A percentile compares a stretch with the other conserved stretches of the same genome.
phyloP scores from a whole-genome alignment of 1,140 invertebrate genomes.

The Hesperophylax magnus region DNA sequence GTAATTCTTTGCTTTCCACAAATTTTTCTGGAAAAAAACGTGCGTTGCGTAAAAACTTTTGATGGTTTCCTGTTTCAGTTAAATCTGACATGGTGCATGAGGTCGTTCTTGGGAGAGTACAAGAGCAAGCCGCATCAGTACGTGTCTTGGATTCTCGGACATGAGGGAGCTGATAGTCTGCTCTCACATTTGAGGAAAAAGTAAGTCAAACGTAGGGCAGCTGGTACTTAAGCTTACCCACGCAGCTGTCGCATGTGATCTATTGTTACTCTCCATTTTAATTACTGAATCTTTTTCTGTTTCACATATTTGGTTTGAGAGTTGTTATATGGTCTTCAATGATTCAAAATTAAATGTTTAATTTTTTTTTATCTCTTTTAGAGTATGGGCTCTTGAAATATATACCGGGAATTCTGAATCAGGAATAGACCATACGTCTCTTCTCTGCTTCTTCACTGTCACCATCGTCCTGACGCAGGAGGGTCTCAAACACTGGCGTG shows the following conservation, averaged over 20 bases:
- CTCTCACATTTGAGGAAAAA: constrained; percentile 86
- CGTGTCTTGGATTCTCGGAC: constrained; percentile 86
- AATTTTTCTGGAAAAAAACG: too few species aligned
- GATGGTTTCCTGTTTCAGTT: constrained; percentile 68
- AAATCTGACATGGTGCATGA: constrained; percentile 85
- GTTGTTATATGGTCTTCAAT: too few species aligned
- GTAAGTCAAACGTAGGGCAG: constrained; percentile 63
- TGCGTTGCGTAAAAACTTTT: too few species aligned
- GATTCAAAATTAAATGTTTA: too few species aligned
- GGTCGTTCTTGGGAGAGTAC: constrained; percentile 81
- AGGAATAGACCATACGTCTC: constrained; percentile 82
- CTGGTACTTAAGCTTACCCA: too few species aligned
- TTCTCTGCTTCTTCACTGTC: constrained; percentile 82
- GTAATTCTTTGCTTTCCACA: too few species aligned
- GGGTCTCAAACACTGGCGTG: constrained; percentile 79
- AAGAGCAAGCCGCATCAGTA: constrained; percentile 85
- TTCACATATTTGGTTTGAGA: too few species aligned
- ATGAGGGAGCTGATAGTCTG: constrained; percentile 91
- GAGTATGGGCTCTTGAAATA: constrained; percentile 88
- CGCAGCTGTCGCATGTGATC: too few species aligned
- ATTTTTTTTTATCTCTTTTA: constrained; percentile 57
- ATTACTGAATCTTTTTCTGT: too few species aligned
- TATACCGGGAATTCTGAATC: constrained; percentile 81
- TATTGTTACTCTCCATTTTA: too few species aligned
- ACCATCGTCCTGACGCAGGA: constrained; percentile 84